phyloP scores from a whole-genome alignment of 2,113 vertebrate genomes.

The Rhea americana region DNA sequence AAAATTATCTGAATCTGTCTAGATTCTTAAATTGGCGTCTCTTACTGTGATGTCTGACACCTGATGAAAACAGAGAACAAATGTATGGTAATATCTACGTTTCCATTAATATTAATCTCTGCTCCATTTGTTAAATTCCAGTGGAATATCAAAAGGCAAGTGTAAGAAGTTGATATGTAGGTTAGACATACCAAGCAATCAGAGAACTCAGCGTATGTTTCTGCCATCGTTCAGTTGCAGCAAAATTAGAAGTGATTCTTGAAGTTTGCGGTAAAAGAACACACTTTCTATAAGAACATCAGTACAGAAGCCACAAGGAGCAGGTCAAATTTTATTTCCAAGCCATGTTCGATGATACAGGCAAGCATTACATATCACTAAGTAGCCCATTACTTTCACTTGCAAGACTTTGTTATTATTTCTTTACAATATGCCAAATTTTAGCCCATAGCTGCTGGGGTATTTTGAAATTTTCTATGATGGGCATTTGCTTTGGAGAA shows the following conservation, averaged over 20 bases:
- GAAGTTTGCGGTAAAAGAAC: background rate
- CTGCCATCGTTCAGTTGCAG: background rate
- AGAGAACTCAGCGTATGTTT: background rate
- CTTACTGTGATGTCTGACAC: slow-evolving; percentile 39
- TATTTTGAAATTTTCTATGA: background rate
- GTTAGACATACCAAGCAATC: background rate
- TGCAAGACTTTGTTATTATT: background rate
- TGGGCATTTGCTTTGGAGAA: background rate
- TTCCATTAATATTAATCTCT: slow-evolving; percentile 37
- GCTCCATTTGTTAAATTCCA: slow-evolving; percentile 43
- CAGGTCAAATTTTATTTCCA: background rate
- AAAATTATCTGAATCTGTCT: slow-evolving; percentile 58
- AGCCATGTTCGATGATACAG: background rate
- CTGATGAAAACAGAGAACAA: slow-evolving; percentile 50
- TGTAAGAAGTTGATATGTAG: slow-evolving; percentile 7
- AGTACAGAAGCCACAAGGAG: background rate
- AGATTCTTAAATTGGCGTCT: slow-evolving; percentile 48
- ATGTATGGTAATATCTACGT: slow-evolving; percentile 52
- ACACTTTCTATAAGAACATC: background rate
- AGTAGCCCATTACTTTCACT: background rate
- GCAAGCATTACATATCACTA: background rate
- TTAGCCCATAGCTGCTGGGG: background rate
- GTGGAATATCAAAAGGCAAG: slow-evolving; percentile 16
- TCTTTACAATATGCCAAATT: background rate
- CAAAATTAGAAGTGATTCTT: background rate